Evolutionary conservation across 2,888 invertebrate genomes (phyloP).

Genomic region (Willowsia nigromaculata): DNA sequence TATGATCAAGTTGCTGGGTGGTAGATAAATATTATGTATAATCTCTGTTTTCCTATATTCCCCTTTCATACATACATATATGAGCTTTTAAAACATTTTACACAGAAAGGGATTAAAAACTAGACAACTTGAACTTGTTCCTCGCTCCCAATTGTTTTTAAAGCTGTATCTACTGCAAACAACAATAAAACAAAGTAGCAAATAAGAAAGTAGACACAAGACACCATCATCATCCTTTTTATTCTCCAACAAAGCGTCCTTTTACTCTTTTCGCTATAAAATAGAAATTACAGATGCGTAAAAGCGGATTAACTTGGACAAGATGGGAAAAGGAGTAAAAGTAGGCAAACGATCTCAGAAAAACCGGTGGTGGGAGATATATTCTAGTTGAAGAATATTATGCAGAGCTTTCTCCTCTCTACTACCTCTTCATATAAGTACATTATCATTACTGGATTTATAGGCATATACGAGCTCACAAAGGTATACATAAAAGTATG

Average conservation of each 20-base stretch:
- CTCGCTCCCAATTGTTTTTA: conserved; percentile 39
- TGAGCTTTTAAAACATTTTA: not conserved
- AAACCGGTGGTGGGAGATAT: not conserved
- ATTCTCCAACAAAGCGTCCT: not conserved
- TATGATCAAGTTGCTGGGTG: too few species aligned
- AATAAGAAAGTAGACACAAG: conserved; percentile 23
- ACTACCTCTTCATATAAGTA: not conserved
- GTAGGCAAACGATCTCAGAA: conserved; percentile 5
- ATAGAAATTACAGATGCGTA: conserved; percentile 77
- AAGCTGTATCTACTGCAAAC: conserved; percentile 48
- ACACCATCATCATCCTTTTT: conserved; percentile 8
- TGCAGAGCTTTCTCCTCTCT: too few species aligned
- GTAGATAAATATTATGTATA: too few species aligned
- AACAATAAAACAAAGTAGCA: conserved; percentile 35
- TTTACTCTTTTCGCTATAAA: conserved; percentile 34
- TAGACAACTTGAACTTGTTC: not conserved
- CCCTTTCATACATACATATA: too few species aligned
- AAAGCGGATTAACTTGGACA: conserved; percentile 76
- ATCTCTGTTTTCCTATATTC: too few species aligned
- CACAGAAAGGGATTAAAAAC: conserved; percentile 34
- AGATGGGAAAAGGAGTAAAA: conserved; percentile 40
- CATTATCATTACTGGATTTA: not conserved
- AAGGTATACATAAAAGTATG: not conserved
- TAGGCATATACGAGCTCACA: too few species aligned
- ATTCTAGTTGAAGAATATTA: not conserved